Conservation (phyloP, 2,797 vertebrate genomes). For the Cirrhinus mrigala region DNA sequence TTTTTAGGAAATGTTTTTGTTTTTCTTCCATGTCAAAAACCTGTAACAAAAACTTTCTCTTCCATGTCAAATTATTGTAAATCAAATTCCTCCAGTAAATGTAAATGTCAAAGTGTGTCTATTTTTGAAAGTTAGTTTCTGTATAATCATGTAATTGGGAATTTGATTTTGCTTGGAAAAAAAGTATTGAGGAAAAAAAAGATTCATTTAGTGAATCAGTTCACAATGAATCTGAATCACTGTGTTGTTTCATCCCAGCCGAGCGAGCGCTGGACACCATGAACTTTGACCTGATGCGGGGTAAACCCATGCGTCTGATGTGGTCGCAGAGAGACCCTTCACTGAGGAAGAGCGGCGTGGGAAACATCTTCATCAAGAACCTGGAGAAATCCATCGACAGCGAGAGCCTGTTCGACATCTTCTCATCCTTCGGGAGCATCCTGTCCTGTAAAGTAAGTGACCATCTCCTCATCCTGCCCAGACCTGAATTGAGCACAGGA, state of each 20-base stretch:
- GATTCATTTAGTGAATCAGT: not conserved
- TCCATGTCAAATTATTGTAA: no score
- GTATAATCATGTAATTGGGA: no score
- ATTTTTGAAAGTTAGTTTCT: no score
- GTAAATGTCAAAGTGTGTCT: no score
- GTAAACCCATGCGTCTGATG: constrained; percentile 97
- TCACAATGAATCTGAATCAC: no score
- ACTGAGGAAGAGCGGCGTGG: constrained; percentile 95
- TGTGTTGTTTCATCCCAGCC: constrained; percentile 73
- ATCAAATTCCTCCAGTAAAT: no score
- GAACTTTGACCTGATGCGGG: constrained; percentile 99
- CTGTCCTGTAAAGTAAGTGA: constrained; percentile 94
- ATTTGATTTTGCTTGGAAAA: not conserved
- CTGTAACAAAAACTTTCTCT: no score
- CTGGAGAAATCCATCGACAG: constrained; percentile 98
- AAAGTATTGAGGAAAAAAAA: not conserved
- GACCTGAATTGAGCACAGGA: not conserved
- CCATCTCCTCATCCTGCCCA: not conserved
- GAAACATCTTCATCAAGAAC: constrained; percentile 99
- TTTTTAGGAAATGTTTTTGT: no score
- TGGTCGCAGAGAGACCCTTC: constrained; percentile 98
- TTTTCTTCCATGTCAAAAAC: no score
- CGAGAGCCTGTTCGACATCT: constrained; percentile 97
- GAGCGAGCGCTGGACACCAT: constrained; percentile 97
- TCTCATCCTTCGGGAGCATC: constrained; percentile 98